phyloP scores from a whole-genome alignment of 2,888 invertebrate species.

The Orchestes rusci region DNA sequence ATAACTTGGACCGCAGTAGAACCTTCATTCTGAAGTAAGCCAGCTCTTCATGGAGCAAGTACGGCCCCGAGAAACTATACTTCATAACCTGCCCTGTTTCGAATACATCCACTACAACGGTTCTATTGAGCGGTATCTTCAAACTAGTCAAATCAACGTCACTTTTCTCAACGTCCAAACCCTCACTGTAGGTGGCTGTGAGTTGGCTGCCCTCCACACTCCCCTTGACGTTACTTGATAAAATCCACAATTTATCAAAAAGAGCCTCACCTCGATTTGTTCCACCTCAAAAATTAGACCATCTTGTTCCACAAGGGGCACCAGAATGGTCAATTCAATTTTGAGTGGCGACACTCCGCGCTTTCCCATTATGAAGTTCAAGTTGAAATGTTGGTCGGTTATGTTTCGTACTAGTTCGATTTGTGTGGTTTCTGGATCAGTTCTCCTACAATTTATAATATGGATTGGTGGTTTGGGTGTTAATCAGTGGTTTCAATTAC shows the following conservation, averaged over 20 bases:
- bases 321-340: constrained; percentile 10
- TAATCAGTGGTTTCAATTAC: no score
- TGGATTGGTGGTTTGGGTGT: no score
- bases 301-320: constrained; percentile 9
- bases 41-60: constrained; percentile 8
- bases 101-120: no score
- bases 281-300: constrained; percentile 6
- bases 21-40: constrained; percentile 8
- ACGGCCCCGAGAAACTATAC: constrained; percentile 8
- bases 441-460: constrained; percentile 25
- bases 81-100: constrained; percentile 1
- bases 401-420: no score
- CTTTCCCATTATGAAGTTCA: constrained; percentile 15
- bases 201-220: constrained; percentile 8
- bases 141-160: no score
- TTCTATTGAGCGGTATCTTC: no score
- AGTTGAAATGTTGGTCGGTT: no score
- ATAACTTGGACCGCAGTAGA: constrained; percentile 4
- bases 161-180: no score
- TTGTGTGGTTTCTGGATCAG: constrained; percentile 24
- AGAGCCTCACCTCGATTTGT: constrained; percentile 9
- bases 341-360: constrained; percentile 14
- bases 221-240: constrained; percentile 5
- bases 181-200: no score
- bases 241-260: background rate